These are phyloP conservation scores for Syngnathus scovelli DNA, from an alignment of 2,113 vertebrate genomes.

Conservation along the genomic window DNA sequence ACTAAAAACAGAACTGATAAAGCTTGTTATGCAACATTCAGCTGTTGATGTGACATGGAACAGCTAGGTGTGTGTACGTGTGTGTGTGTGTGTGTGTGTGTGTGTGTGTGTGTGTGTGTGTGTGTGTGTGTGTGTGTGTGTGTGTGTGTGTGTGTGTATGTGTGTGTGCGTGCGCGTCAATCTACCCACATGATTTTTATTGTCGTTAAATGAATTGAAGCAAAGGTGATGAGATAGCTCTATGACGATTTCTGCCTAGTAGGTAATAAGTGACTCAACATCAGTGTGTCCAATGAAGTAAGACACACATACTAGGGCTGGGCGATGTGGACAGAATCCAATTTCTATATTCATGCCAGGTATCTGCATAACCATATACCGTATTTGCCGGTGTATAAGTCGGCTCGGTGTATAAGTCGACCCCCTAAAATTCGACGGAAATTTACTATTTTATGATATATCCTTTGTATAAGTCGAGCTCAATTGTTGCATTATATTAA, in stretches of 20 bases:
- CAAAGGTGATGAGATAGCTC: background rate
- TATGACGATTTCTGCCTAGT: background rate
- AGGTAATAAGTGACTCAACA: background rate
- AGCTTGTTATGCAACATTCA: conserved; percentile 44
- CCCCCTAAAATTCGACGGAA: too few relatives aligned
- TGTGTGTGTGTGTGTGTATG: too few relatives aligned
- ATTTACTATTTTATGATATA: too few relatives aligned
- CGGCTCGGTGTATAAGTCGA: too few relatives aligned
- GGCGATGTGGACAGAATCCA: too few relatives aligned
- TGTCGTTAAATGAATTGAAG: background rate
- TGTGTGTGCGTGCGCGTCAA: too few relatives aligned
- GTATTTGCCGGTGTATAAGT: too few relatives aligned
- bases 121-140: background rate
- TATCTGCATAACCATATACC: too few relatives aligned
- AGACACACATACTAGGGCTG: too few relatives aligned
- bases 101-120: conserved; percentile 2
- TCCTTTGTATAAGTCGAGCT: too few relatives aligned
- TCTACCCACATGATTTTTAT: background rate
- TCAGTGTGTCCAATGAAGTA: background rate
- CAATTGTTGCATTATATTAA: too few relatives aligned
- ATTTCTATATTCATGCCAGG: too few relatives aligned
- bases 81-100: background rate
- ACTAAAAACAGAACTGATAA: conserved; percentile 42
- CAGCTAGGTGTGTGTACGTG: conserved; percentile 9
- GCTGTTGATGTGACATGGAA: conserved; percentile 34